These are phyloP conservation scores for Hirudo medicinalis DNA, from an alignment of 1,140 invertebrate species.

Conservation along the genomic window DNA sequence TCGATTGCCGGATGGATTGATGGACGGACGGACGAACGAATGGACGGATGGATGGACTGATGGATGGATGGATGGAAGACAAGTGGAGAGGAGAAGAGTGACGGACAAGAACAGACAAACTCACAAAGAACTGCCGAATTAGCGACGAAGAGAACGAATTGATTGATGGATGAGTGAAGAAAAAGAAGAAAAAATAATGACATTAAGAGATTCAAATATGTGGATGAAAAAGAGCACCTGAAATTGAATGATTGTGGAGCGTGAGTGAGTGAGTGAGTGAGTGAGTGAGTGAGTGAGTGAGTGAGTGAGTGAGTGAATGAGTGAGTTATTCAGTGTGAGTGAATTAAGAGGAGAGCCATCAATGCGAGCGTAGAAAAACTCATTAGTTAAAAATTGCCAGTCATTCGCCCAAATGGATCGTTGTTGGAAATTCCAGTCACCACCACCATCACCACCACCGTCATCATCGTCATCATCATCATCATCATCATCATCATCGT, in stretches of 20 bases:
- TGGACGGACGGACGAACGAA: neutral
- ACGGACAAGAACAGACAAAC: conserved; percentile 13
- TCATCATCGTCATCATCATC: neutral
- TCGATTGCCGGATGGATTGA: neutral
- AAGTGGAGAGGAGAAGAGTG: neutral
- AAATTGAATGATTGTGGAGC: neutral
- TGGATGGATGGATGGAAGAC: conserved; percentile 1
- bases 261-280: conserved; percentile 16
- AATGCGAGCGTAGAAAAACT: neutral
- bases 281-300: conserved; percentile 17
- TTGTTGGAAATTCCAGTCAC: too few relatives aligned
- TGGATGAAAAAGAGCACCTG: too few relatives aligned
- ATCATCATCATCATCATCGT: neutral
- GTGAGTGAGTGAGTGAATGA: conserved; percentile 14
- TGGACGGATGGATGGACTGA: neutral
- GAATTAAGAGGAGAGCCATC: neutral
- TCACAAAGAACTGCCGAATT: neutral
- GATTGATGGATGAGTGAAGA: too few relatives aligned
- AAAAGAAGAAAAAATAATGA: too few relatives aligned
- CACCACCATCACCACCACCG: neutral
- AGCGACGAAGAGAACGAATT: too few relatives aligned
- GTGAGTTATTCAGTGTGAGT: neutral
- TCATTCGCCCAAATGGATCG: too few relatives aligned
- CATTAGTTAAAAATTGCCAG: neutral
- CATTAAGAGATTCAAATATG: too few relatives aligned